Evolutionary conservation across 1,140 invertebrate species (phyloP).

Genomic region (Lamellibrachia luymesi): DNA sequence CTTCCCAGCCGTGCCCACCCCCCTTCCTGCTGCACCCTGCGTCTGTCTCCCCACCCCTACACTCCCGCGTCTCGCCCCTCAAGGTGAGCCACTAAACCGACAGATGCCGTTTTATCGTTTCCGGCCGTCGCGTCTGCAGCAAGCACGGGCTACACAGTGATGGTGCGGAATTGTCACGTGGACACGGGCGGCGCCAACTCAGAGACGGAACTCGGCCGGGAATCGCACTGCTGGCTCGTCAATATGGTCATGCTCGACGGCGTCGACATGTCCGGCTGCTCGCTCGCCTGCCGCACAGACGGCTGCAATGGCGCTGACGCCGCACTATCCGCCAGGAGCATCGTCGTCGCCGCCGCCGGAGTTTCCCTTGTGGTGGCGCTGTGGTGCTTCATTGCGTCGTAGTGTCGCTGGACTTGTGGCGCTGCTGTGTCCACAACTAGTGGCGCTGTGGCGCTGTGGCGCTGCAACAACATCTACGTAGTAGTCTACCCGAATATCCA

Average conservation of each 20-base stretch:
- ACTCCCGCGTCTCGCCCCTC: not conserved
- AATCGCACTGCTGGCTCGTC: conserved; percentile 50
- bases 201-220: conserved; percentile 51
- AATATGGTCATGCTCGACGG: conserved; percentile 42
- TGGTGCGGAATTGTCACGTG: conserved; percentile 61
- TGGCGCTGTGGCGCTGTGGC: too few relatives aligned
- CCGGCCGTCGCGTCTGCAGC: not conserved
- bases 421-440: too few relatives aligned
- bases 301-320: conserved; percentile 54
- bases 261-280: conserved; percentile 57
- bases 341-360: too few relatives aligned
- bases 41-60: not conserved
- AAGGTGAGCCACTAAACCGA: too few relatives aligned
- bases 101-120: not conserved
- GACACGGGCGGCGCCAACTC: conserved; percentile 56
- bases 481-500: too few relatives aligned
- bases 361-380: too few relatives aligned
- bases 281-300: conserved; percentile 62
- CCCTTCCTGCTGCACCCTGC: not conserved
- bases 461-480: too few relatives aligned
- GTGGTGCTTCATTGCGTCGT: too few relatives aligned
- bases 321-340: not conserved
- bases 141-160: conserved; percentile 31
- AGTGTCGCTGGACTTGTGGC: too few relatives aligned
- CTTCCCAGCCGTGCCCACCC: not conserved